Percentiles rank a stretch among this genome's conserved stretches.
Conservation (phyloP, 2,113 vertebrate species). For the Melanerpes aurifrons region DNA sequence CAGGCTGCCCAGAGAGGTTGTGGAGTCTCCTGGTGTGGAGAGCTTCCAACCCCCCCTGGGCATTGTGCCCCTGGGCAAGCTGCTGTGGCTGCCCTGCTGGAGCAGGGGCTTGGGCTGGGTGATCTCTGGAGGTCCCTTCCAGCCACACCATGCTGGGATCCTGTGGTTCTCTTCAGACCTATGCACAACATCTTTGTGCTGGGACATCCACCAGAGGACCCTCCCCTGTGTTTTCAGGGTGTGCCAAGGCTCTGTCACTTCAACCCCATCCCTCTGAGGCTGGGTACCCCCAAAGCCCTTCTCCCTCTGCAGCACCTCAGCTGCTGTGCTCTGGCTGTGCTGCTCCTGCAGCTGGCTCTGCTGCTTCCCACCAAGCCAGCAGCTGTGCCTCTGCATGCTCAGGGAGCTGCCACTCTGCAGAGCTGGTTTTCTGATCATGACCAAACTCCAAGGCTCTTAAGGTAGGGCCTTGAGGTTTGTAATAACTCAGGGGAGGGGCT, state of each 20-base stretch:
- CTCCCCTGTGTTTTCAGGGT: neutral
- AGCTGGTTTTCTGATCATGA: slow-evolving; percentile 57
- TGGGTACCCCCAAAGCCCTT: neutral
- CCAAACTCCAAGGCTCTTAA: slow-evolving; percentile 52
- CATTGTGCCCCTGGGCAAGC: too few relatives aligned
- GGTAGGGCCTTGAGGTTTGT: slow-evolving; percentile 58
- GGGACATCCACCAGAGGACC: rapidly evolving
- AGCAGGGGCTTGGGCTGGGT: too few relatives aligned
- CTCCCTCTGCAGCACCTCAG: neutral
- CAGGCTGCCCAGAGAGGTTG: too few relatives aligned
- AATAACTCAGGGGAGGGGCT: slow-evolving; percentile 55
- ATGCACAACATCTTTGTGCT: rapidly evolving
- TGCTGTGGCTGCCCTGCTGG: too few relatives aligned
- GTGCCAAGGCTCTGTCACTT: neutral
- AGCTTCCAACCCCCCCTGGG: too few relatives aligned
- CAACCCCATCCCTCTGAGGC: neutral
- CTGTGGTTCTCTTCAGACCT: neutral
- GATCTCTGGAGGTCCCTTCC: too few relatives aligned
- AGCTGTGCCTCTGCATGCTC: neutral
- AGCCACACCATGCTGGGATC: too few relatives aligned
- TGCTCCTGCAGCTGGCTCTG: neutral
- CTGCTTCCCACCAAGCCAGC: neutral
- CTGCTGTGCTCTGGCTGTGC: neutral
- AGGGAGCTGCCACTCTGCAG: neutral
- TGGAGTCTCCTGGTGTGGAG: too few relatives aligned